Percentiles rank a stretch among this genome's conserved stretches.
Evolutionary conservation across 2,797 vertebrate genomes (phyloP).

Genomic region (Phrynocephalus guinanensis): DNA sequence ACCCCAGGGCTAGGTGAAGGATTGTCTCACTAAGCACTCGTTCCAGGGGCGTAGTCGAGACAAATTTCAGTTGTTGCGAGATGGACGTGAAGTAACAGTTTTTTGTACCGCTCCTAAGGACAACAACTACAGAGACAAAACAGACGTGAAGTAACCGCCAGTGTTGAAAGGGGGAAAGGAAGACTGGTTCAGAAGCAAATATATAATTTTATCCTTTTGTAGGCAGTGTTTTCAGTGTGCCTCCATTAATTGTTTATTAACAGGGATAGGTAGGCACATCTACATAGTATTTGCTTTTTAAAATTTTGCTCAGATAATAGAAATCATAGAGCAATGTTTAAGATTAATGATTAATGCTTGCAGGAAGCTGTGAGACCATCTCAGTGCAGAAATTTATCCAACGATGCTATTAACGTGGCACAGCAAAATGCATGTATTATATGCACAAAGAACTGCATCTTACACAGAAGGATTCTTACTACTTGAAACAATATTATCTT

Average conservation of each 20-base stretch:
- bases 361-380: slow-evolving; percentile 16
- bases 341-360: background rate
- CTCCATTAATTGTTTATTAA: slow-evolving; percentile 5
- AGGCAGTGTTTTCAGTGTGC: slow-evolving; percentile 23
- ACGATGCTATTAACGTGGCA: slow-evolving; percentile 25
- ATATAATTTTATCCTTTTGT: background rate
- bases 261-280: background rate
- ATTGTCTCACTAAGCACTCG: too few species aligned
- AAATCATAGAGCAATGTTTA: slow-evolving; percentile 3
- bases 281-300: slow-evolving; percentile 14
- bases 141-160: background rate
- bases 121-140: too few species aligned
- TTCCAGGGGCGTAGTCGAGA: too few species aligned
- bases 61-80: too few species aligned
- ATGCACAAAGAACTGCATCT: slow-evolving; percentile 22
- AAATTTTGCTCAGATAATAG: slow-evolving; percentile 14
- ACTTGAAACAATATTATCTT: slow-evolving; percentile 27
- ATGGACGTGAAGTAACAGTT: too few species aligned
- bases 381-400: background rate
- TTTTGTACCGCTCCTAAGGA: too few species aligned
- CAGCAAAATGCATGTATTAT: background rate
- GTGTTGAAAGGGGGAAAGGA: background rate
- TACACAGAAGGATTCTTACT: background rate
- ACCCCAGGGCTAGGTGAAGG: too few species aligned
- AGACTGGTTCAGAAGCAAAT: slow-evolving; percentile 26